Conservation (phyloP, 2,113 vertebrate genomes). For the Pteruthius melanotis region DNA sequence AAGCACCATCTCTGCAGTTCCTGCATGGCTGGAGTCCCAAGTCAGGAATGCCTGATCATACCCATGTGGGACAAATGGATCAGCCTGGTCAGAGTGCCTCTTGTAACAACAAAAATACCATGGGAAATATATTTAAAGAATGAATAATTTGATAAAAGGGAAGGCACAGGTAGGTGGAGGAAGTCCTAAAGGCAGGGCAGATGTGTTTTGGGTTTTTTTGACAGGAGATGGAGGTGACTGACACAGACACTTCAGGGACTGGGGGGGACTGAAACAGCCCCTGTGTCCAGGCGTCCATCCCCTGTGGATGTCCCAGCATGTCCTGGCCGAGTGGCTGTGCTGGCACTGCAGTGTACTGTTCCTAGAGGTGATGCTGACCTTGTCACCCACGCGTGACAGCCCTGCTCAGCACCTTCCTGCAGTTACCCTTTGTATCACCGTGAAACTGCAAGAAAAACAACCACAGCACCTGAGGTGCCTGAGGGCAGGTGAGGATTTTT, state of each 20-base stretch:
- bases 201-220: neutral
- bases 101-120: accelerated
- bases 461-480: neutral
- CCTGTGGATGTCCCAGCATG: accelerated
- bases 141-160: neutral
- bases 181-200: neutral
- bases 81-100: neutral
- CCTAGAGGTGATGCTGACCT: neutral
- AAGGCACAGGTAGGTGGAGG: neutral
- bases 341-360: neutral
- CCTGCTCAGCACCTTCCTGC: neutral
- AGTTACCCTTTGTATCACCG: accelerated
- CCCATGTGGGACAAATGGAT: accelerated
- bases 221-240: neutral
- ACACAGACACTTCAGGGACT: neutral
- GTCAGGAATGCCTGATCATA: accelerated
- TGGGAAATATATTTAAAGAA: accelerated
- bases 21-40: accelerated
- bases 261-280: neutral
- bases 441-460: neutral
- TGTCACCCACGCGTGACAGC: neutral
- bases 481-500: accelerated
- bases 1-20: neutral
- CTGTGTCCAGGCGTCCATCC: neutral
- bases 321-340: neutral